Percentiles rank a stretch among this genome's conserved stretches.
Conservation (phyloP, 2,888 invertebrate species). For the Orthosia gracilis region DNA sequence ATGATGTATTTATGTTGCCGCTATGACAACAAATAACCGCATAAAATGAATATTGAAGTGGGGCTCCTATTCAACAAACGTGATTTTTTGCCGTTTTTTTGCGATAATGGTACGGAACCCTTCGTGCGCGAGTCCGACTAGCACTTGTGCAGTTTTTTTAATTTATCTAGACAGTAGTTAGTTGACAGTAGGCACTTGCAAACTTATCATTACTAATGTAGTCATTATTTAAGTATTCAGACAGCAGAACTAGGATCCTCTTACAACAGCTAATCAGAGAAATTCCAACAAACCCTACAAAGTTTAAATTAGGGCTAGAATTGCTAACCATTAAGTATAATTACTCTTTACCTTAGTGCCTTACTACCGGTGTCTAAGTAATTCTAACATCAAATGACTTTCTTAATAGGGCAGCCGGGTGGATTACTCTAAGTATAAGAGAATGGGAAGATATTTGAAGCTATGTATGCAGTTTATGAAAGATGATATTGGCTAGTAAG, state of each 20-base stretch:
- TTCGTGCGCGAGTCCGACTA: too few relatives aligned
- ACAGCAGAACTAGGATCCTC: background rate
- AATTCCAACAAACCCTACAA: background rate
- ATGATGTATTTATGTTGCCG: too few relatives aligned
- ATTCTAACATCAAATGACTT: background rate
- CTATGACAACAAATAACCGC: too few relatives aligned
- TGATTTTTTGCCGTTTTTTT: too few relatives aligned
- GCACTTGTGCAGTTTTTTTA: too few relatives aligned
- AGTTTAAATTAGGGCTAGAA: constrained; percentile 10
- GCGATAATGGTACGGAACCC: too few relatives aligned
- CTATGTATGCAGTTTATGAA: background rate
- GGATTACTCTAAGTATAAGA: background rate
- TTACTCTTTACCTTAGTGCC: background rate
- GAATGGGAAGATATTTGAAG: background rate
- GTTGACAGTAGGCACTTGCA: too few relatives aligned
- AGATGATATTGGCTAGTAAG: background rate
- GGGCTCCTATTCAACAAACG: too few relatives aligned
- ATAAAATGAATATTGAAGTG: too few relatives aligned
- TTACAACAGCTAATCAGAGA: constrained; percentile 1
- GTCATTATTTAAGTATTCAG: background rate
- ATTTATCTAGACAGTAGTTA: background rate
- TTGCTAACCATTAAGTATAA: background rate
- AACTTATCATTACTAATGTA: background rate
- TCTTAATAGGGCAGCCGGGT: background rate
- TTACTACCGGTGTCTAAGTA: background rate